A percentile compares a stretch with the other conserved stretches of the same genome.
phyloP scores from a whole-genome alignment of 2,888 invertebrate genomes.

The Listrodromus nycthemerus region DNA sequence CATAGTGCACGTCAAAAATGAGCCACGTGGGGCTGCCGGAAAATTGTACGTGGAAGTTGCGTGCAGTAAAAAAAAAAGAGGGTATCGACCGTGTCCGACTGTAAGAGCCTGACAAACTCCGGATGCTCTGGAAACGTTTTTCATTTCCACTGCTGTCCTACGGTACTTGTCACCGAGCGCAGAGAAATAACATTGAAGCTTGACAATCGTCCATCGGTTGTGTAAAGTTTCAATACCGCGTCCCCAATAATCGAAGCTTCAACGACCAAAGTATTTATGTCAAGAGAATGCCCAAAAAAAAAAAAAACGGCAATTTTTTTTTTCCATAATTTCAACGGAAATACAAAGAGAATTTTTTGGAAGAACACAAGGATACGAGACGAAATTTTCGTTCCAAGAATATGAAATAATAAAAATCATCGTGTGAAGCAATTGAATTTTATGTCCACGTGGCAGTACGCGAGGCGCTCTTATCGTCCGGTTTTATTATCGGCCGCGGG shows the following conservation, averaged over 20 bases:
- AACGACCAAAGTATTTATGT: neutral
- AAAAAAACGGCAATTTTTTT: neutral
- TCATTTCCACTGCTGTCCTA: neutral
- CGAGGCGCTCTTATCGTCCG: neutral
- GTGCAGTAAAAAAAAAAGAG: slow-evolving; percentile 1
- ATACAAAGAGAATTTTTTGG: too few relatives aligned
- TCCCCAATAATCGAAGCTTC: neutral
- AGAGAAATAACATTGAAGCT: neutral
- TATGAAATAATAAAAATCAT: neutral
- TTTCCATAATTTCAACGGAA: neutral
- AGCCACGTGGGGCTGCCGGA: neutral
- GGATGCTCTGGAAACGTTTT: slow-evolving; percentile 1
- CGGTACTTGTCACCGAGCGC: neutral
- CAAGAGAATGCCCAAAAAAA: neutral
- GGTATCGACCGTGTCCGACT: slow-evolving; percentile 43
- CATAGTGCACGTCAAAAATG: neutral
- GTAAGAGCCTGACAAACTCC: slow-evolving; percentile 3
- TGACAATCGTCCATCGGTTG: neutral
- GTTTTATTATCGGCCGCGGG: slow-evolving; percentile 27
- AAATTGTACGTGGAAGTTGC: slow-evolving; percentile 4
- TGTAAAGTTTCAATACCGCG: neutral
- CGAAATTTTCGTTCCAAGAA: too few relatives aligned
- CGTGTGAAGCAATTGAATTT: neutral
- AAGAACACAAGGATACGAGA: too few relatives aligned
- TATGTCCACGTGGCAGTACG: neutral